Conservation (phyloP, 2,797 vertebrate genomes). For the Lacerta viridis region DNA sequence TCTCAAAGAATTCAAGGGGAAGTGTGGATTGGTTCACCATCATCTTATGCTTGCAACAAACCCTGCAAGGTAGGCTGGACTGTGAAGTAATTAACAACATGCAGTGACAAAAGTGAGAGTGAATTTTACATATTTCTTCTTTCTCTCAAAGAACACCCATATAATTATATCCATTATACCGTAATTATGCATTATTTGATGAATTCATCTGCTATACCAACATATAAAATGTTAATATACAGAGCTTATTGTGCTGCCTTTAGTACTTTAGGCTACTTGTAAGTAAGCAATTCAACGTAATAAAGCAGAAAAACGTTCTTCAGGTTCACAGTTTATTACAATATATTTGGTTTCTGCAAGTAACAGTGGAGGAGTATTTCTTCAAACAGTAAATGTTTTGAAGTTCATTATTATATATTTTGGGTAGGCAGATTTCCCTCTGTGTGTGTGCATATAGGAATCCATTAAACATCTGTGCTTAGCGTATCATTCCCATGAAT, state of each 20-base stretch:
- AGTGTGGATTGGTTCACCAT: neutral
- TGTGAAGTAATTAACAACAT: slow-evolving; percentile 36
- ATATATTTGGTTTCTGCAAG: slow-evolving; percentile 54
- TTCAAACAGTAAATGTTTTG: slow-evolving; percentile 52
- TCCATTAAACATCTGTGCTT: slow-evolving; percentile 53
- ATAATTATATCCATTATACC: slow-evolving; percentile 26
- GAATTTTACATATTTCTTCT: slow-evolving; percentile 39
- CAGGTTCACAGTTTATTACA: slow-evolving; percentile 64
- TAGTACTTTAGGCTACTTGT: slow-evolving; percentile 20
- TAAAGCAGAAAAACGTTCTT: slow-evolving; percentile 50
- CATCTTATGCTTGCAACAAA: neutral
- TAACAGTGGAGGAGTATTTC: slow-evolving; percentile 52
- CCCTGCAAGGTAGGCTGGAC: neutral
- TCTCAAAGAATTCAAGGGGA: neutral
- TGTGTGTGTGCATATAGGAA: slow-evolving; percentile 48
- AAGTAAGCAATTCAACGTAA: slow-evolving; percentile 50
- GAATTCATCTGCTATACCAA: slow-evolving; percentile 50
- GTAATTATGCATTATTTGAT: neutral
- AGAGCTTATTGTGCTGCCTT: slow-evolving; percentile 53
- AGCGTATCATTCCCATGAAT: slow-evolving; percentile 63
- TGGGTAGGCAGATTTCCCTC: slow-evolving; percentile 30
- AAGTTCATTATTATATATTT: slow-evolving; percentile 46
- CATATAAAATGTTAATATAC: slow-evolving; percentile 30
- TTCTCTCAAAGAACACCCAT: slow-evolving; percentile 13
- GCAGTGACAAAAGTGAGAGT: slow-evolving; percentile 17